A percentile compares a stretch with the other conserved stretches of the same genome.
Evolutionary conservation across 2,113 vertebrate genomes (phyloP).

Genomic region (Clarias gariepinus): DNA sequence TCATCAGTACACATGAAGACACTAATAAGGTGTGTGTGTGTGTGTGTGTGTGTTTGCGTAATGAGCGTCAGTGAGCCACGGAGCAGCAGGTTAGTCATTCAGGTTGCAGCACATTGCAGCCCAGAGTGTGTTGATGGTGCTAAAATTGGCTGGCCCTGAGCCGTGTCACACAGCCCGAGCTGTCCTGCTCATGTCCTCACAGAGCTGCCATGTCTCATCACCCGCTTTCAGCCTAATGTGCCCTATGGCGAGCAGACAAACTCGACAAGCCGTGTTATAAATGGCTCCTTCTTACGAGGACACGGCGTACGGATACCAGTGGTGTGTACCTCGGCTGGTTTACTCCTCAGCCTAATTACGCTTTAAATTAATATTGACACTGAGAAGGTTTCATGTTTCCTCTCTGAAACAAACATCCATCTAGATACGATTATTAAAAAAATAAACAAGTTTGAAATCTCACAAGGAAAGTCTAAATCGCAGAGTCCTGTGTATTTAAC

Average conservation of each 20-base stretch:
- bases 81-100: constrained; percentile 40
- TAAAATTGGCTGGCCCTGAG: constrained; percentile 25
- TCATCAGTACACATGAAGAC: not conserved
- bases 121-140: constrained; percentile 13
- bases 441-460: constrained; percentile 43
- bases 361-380: constrained; percentile 56
- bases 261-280: constrained; percentile 21
- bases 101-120: constrained; percentile 23
- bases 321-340: not conserved
- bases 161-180: constrained; percentile 24
- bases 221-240: constrained; percentile 20
- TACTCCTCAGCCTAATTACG: constrained; percentile 19
- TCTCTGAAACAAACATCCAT: constrained; percentile 62
- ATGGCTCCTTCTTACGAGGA: not conserved
- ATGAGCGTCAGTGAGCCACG: not conserved
- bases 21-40: not conserved
- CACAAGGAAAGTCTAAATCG: constrained; percentile 65
- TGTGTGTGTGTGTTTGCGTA: not conserved
- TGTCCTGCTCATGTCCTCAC: constrained; percentile 12
- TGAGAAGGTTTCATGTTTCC: constrained; percentile 13
- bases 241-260: constrained; percentile 15
- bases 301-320: not conserved
- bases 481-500: constrained; percentile 73
- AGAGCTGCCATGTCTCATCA: constrained; percentile 37
- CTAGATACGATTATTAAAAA: constrained; percentile 61